These are phyloP conservation scores for Rhagium mordax DNA, from an alignment of 2,888 invertebrate species.

Conservation along the genomic window DNA sequence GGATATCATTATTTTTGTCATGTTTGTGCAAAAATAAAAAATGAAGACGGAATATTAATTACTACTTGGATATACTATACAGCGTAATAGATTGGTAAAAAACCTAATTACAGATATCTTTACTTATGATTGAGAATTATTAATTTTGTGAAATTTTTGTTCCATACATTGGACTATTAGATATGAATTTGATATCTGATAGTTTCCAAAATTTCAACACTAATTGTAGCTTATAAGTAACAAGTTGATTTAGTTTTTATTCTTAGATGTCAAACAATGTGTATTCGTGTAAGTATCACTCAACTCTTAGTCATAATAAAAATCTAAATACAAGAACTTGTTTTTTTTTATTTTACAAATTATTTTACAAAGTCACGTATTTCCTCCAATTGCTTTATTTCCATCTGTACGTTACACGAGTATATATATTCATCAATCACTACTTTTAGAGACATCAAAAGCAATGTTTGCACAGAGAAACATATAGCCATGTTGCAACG, in stretches of 20 bases:
- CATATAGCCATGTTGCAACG: too few relatives aligned
- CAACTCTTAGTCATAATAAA: background rate
- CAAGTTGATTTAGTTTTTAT: background rate
- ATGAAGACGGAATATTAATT: background rate
- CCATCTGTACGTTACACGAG: too few relatives aligned
- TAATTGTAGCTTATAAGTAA: background rate
- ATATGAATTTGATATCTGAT: background rate
- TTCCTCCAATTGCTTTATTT: too few relatives aligned
- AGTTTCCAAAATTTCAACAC: background rate
- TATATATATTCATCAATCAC: background rate
- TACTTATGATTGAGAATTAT: background rate
- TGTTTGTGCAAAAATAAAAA: slow-evolving; percentile 15
- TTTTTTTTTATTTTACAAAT: background rate
- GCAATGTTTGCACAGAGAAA: background rate
- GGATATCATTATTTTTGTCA: background rate
- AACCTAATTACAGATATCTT: background rate
- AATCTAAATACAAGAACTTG: background rate
- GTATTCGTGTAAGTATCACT: too few relatives aligned
- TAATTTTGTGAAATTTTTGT: background rate
- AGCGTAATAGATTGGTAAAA: background rate
- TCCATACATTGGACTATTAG: background rate
- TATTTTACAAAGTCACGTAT: background rate
- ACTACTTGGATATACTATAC: background rate
- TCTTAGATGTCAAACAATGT: too few relatives aligned
- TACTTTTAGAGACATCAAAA: background rate